These are phyloP conservation scores for Limnothrissa miodon DNA, from an alignment of 2,113 vertebrate species.

Conservation along the genomic window DNA sequence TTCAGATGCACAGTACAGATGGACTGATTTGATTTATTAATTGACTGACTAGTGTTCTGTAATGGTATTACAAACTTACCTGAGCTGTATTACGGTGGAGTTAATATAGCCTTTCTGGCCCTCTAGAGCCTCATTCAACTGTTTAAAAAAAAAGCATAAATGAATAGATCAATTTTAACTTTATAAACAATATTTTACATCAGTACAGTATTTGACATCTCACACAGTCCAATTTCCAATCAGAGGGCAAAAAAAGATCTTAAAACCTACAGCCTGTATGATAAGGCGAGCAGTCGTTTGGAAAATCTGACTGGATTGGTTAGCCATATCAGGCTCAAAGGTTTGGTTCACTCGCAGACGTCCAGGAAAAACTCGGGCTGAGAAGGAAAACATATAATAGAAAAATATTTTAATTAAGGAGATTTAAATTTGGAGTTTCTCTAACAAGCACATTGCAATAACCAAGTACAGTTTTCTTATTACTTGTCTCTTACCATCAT, in stretches of 20 bases:
- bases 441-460: neutral
- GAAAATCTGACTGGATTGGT: slow-evolving; percentile 58
- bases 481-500: slow-evolving; percentile 52
- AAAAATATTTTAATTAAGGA: neutral
- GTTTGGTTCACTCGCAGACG: slow-evolving; percentile 49
- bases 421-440: neutral
- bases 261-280: slow-evolving; percentile 51
- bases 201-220: neutral
- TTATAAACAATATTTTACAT: too few relatives aligned
- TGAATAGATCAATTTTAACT: neutral
- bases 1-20: neutral
- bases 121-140: slow-evolving; percentile 53
- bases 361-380: slow-evolving; percentile 70
- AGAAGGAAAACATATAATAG: neutral
- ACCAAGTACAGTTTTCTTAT: neutral
- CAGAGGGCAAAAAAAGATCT: neutral
- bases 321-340: slow-evolving; percentile 54
- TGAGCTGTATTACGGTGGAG: slow-evolving; percentile 57
- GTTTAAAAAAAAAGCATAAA: slow-evolving; percentile 11
- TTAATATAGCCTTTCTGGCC: slow-evolving; percentile 45
- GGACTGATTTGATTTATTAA: neutral
- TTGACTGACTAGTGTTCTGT: neutral
- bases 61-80: slow-evolving; percentile 52
- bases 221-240: neutral
- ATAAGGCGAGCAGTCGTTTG: slow-evolving; percentile 32